Evolutionary conservation across 2,888 invertebrate genomes (phyloP).

Genomic region (Parnassius glacialis): DNA sequence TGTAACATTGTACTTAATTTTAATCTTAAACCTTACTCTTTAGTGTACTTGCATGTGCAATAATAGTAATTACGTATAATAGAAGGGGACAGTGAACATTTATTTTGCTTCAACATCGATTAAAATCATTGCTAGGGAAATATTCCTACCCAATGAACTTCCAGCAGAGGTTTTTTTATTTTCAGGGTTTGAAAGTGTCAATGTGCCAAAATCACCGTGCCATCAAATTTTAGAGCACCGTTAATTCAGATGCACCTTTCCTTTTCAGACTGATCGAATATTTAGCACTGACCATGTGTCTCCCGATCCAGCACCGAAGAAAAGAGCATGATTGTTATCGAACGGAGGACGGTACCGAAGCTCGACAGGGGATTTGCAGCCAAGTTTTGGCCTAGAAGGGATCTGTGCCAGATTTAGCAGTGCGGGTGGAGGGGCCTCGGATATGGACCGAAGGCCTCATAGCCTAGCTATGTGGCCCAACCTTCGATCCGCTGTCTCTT

Average conservation of each 20-base stretch:
- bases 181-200: conserved; percentile 2
- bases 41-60: conserved; percentile 72
- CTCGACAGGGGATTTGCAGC: conserved; percentile 49
- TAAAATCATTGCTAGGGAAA: conserved; percentile 30
- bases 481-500: conserved; percentile 95
- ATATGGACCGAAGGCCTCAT: conserved; percentile 74
- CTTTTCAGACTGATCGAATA: conserved; percentile 46
- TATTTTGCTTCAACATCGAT: conserved; percentile 43
- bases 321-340: conserved; percentile 36
- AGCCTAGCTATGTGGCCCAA: conserved; percentile 92
- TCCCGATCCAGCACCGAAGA: conserved; percentile 42
- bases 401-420: conserved; percentile 57
- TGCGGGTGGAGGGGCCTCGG: conserved; percentile 78
- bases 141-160: conserved; percentile 21
- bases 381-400: conserved; percentile 37
- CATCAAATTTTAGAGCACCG: conserved; percentile 53
- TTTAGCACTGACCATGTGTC: conserved; percentile 29
- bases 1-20: conserved; percentile 60
- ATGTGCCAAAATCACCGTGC: conserved; percentile 44
- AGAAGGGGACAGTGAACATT: conserved; percentile 64
- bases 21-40: conserved; percentile 63
- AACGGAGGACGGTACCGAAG: conserved; percentile 50
- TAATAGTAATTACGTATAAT: conserved; percentile 70
- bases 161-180: conserved; percentile 10
- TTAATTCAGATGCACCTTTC: conserved; percentile 53